These are phyloP conservation scores for Bilobella aurantiaca DNA, from an alignment of 1,140 invertebrate genomes.

Conservation along the genomic window DNA sequence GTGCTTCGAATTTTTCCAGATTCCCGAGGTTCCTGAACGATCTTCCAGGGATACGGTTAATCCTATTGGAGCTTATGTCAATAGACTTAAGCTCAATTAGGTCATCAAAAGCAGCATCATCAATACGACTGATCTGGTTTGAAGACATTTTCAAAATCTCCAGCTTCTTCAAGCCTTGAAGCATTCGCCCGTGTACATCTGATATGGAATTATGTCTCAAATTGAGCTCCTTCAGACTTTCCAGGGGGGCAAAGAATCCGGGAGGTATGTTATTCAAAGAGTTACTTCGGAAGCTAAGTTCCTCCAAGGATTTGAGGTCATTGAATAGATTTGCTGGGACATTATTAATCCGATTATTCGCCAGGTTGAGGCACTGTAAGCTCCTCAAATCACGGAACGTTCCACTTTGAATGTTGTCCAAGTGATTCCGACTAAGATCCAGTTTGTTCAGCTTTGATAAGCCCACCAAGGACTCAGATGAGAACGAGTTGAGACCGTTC, in stretches of 20 bases:
- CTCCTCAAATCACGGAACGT: slow-evolving; percentile 54
- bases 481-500: slow-evolving; percentile 59
- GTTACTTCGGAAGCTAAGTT: slow-evolving; percentile 38
- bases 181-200: slow-evolving; percentile 36
- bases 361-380: slow-evolving; percentile 59
- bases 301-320: slow-evolving; percentile 34
- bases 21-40: slow-evolving; percentile 32
- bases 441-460: slow-evolving; percentile 54
- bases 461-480: slow-evolving; percentile 55
- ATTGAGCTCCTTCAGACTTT: slow-evolving; percentile 38
- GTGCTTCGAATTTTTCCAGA: slow-evolving; percentile 39
- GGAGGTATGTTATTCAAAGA: slow-evolving; percentile 32
- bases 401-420: slow-evolving; percentile 57
- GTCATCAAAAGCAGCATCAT: slow-evolving; percentile 32
- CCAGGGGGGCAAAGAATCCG: slow-evolving; percentile 38
- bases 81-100: slow-evolving; percentile 27
- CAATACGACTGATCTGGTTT: slow-evolving; percentile 37
- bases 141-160: slow-evolving; percentile 39
- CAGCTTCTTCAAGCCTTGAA: slow-evolving; percentile 37
- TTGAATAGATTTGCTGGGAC: slow-evolving; percentile 34
- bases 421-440: slow-evolving; percentile 61
- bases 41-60: slow-evolving; percentile 28
- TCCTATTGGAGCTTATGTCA: slow-evolving; percentile 35
- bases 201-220: slow-evolving; percentile 39
- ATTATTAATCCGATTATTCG: slow-evolving; percentile 56